A percentile compares a stretch with the other conserved stretches of the same genome.
Conservation (phyloP, 2,888 invertebrate species). For the Norana najaformis region DNA sequence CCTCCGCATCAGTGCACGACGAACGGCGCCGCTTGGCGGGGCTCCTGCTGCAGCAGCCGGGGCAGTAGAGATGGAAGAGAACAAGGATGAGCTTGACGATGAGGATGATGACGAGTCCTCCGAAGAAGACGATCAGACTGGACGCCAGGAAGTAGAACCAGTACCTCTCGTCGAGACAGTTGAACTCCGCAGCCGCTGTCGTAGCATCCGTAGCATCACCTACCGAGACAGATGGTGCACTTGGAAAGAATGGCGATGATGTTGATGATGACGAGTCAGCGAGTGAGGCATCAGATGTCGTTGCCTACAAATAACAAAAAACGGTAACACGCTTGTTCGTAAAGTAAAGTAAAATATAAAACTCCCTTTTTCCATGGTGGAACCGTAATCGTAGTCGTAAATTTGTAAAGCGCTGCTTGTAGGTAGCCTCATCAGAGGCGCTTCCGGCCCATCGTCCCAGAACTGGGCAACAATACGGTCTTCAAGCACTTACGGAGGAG, state of each 20-base stretch:
- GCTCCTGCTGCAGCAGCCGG: neutral
- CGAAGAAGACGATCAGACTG: conserved; percentile 91
- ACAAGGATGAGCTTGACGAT: conserved; percentile 80
- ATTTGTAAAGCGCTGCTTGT: too few species aligned
- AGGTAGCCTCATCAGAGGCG: too few species aligned
- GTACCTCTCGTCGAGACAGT: conserved; percentile 89
- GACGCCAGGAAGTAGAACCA: conserved; percentile 83
- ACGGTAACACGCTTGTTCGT: too few species aligned
- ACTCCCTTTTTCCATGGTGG: too few species aligned
- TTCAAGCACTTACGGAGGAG: too few species aligned
- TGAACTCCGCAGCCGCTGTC: conserved; percentile 50
- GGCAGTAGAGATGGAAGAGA: neutral
- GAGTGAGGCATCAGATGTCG: neutral
- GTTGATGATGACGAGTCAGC: neutral
- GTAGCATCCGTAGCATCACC: neutral
- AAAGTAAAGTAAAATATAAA: too few species aligned
- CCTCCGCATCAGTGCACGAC: neutral
- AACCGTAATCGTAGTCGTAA: too few species aligned
- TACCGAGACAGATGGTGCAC: neutral
- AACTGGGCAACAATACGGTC: too few species aligned
- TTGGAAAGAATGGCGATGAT: neutral
- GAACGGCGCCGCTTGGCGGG: neutral
- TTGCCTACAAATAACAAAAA: neutral
- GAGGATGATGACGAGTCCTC: conserved; percentile 87
- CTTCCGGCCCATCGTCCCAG: too few species aligned